phyloP scores from a whole-genome alignment of 2,113 vertebrate genomes.

The Patagioenas fasciata region DNA sequence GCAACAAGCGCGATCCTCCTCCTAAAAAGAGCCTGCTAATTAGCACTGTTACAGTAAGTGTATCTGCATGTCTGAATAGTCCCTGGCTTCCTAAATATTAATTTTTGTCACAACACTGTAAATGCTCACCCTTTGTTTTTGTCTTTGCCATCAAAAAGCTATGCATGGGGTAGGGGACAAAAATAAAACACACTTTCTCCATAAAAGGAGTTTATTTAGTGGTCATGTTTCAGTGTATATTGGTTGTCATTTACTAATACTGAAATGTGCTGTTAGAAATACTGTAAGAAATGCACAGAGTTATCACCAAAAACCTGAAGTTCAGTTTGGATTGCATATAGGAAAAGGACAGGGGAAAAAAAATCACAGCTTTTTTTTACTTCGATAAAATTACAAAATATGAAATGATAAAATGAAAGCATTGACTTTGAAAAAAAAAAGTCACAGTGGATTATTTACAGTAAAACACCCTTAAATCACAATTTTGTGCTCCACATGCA shows the following conservation, averaged over 20 bases:
- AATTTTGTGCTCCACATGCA: not conserved
- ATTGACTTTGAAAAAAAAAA: slow-evolving; percentile 1
- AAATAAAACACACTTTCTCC: slow-evolving; percentile 54
- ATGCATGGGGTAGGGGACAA: not conserved
- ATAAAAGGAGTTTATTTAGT: slow-evolving; percentile 79
- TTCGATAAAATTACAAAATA: slow-evolving; percentile 66
- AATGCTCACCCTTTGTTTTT: not conserved
- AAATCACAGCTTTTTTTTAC: not conserved
- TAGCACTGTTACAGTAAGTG: not conserved
- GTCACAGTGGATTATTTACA: slow-evolving; percentile 66
- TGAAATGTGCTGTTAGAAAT: slow-evolving; percentile 65
- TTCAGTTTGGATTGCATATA: slow-evolving; percentile 63
- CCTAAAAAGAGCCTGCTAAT: not conserved
- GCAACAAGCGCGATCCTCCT: not conserved
- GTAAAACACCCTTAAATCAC: slow-evolving; percentile 24
- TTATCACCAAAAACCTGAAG: slow-evolving; percentile 61
- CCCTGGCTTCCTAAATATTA: not conserved
- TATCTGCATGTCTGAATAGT: slow-evolving; percentile 14
- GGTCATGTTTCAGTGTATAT: slow-evolving; percentile 59
- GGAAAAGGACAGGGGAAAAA: slow-evolving; percentile 37
- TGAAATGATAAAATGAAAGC: slow-evolving; percentile 61
- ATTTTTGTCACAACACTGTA: not conserved
- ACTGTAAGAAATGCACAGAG: slow-evolving; percentile 56
- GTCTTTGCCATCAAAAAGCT: not conserved
- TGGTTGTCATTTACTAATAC: slow-evolving; percentile 42